Evolutionary conservation across 1,140 invertebrate genomes (phyloP).

Genomic region (Panulirus ornatus): DNA sequence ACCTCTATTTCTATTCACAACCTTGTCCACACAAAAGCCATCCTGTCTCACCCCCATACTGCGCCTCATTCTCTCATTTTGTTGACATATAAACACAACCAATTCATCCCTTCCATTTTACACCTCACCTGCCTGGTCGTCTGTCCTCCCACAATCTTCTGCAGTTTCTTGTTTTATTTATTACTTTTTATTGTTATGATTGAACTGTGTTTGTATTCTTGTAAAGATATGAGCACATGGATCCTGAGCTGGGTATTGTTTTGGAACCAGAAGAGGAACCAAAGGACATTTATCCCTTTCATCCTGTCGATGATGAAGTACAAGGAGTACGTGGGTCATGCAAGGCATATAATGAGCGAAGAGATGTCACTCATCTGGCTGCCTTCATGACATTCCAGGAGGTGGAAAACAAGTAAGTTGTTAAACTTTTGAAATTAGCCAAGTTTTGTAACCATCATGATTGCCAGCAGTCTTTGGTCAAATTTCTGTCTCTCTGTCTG

Average conservation of each 20-base stretch:
- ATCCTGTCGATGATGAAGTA: slow-evolving; percentile 79
- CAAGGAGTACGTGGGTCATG: slow-evolving; percentile 84
- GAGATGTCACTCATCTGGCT: slow-evolving; percentile 78
- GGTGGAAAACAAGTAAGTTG: slow-evolving; percentile 78
- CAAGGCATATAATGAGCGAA: slow-evolving; percentile 81
- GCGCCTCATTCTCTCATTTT: no score
- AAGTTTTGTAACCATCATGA: no score
- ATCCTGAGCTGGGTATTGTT: slow-evolving; percentile 79
- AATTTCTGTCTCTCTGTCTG: no score
- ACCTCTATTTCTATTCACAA: not conserved
- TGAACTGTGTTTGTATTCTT: not conserved
- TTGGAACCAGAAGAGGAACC: slow-evolving; percentile 78
- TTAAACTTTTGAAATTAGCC: no score
- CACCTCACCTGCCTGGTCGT: not conserved
- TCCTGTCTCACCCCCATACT: not conserved
- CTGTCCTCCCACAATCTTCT: not conserved
- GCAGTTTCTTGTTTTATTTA: not conserved
- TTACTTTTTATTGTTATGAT: not conserved
- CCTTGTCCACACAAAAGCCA: not conserved
- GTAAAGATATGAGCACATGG: slow-evolving; percentile 80
- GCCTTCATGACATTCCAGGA: slow-evolving; percentile 78
- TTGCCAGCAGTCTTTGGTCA: no score
- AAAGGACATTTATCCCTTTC: slow-evolving; percentile 83
- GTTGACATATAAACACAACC: no score
- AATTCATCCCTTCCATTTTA: not conserved